Base-by-base conservation (phyloP, 2,888 invertebrate genomes). In the Sarcophaga rosellei region DNA sequence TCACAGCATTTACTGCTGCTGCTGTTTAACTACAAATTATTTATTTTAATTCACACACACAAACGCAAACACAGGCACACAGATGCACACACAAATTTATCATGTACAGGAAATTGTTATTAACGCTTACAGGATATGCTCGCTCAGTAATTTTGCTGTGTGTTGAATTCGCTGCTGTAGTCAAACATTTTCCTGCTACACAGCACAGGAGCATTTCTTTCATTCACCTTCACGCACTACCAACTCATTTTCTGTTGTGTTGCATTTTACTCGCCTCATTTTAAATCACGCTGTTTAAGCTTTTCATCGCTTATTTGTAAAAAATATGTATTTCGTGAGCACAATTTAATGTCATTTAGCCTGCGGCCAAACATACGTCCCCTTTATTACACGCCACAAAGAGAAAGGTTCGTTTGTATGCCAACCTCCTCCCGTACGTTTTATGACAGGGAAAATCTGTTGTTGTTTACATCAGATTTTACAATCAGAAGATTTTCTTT, bases 261-360 rank as follows among this genome's bases (percentile, higher is more conserved):
- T 81, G 72, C 53, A 63, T 77, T 76, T 68, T 73, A 45, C 45
- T 74, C 61, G 47, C 65, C 69, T 15, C 53, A 62, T 81, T 35
- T 35, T 35, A 35, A 35, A 35, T 73, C 81, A 80, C 57, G 82
- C 74, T 81, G 86, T 63, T 85, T 77, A n/a, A 20, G 47, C 73
- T 81, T 44, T 80, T 73, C 86, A 86, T 83, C 85, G 82, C 72
- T 81, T 85, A 2, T 8, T 35, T 10, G 35, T 10, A 10, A 35
- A 35, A 75, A 65, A 20, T 63, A n/a, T n/a, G n/a, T n/a, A 65
- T 25, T 79, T 73, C 65, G 20, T 73, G 81, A 87, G 83, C 90
- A 89, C 89, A 91, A 91, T 92, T 91, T 91, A 90, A 91, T 90
- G 90, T 90, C 89, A 90, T 89, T 91, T 89, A 89, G 90, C 92